Base-by-base conservation (phyloP, 2,797 vertebrate genomes). In the Crossoptilon crossoptilon region DNA sequence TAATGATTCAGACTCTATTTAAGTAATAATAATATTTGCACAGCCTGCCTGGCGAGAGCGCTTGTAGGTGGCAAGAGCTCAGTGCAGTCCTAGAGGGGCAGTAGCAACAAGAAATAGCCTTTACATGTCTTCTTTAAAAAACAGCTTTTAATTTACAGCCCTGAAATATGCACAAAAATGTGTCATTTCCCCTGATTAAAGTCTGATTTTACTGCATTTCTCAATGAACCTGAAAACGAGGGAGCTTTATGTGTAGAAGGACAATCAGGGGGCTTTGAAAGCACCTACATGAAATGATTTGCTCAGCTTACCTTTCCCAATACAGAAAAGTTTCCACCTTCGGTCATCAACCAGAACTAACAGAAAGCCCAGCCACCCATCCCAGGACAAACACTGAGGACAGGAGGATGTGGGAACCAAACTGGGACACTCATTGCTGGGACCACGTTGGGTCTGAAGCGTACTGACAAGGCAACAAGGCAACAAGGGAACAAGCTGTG, bases 21-120 rank as follows among this genome's bases (percentile, higher is more conserved):
- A 96, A 93, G 95, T 95, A 96, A 95, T 96, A 78, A 95, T 89
- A 96, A 96, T 95, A 96, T 95, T 96, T 96, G 87, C 63, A 82
- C 93, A 96, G 95, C 86, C 94, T 91, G 94, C 71, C 62, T 95
- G 94, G 85, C 74, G 14, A 95, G 74, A 35, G 5, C 10, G 44
- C 44, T 95, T 62, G 64, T 91, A 84, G 71, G 66, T 84, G 91
- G 74, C 71, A 86, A 64, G 64, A 91, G 80, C 77, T 90, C 83
- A 69, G 53, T 35, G 27, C 26, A 63, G 46, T 68, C 74, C 80
- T 92, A 63, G 88, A 90, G 74, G 83, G 64, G 94, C 87, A 95
- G 70, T 24, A 68, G 41, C 15, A 83, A 62, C n/a, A 55, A 91
- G 49, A 88, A 81, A 93, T 23, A 88, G 33, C 41, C 76, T 88